Conservation (phyloP, 2,888 invertebrate species). For the Heliconius erato region DNA sequence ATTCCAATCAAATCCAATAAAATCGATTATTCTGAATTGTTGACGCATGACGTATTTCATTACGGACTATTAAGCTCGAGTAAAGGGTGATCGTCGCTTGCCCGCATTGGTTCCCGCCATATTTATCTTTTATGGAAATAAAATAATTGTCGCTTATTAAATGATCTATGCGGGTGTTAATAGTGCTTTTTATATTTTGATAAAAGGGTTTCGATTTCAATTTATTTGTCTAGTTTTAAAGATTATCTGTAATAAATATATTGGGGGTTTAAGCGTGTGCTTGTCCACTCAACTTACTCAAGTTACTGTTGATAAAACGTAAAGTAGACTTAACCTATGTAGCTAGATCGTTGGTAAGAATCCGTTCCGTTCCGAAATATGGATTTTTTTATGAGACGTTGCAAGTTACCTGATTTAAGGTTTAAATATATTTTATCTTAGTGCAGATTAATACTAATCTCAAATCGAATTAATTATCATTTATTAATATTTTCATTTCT, state of each 20-base stretch:
- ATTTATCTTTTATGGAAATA: constrained; percentile 80
- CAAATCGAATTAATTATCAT: no score
- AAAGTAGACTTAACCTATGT: no score
- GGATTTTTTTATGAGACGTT: not conserved
- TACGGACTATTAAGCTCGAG: constrained; percentile 64
- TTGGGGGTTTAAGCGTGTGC: not conserved
- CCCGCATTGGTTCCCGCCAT: constrained; percentile 73
- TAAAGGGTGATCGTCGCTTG: constrained; percentile 81
- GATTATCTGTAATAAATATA: not conserved
- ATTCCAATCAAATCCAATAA: constrained; percentile 49
- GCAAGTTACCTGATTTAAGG: not conserved
- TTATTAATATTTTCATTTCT: no score
- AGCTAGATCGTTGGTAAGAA: no score
- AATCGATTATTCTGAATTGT: constrained; percentile 47
- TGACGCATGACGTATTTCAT: constrained; percentile 56
- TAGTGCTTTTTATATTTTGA: constrained; percentile 47
- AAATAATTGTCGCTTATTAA: constrained; percentile 82
- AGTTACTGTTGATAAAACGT: no score
- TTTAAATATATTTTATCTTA: not conserved
- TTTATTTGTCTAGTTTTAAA: constrained; percentile 32
- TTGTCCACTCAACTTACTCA: no score
- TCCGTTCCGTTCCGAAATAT: no score
- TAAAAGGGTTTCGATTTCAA: constrained; percentile 47
- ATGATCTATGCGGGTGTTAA: constrained; percentile 75
- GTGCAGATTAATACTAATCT: no score